phyloP scores from a whole-genome alignment of 2,888 invertebrate genomes.

The Tolmerus cingulatus region DNA sequence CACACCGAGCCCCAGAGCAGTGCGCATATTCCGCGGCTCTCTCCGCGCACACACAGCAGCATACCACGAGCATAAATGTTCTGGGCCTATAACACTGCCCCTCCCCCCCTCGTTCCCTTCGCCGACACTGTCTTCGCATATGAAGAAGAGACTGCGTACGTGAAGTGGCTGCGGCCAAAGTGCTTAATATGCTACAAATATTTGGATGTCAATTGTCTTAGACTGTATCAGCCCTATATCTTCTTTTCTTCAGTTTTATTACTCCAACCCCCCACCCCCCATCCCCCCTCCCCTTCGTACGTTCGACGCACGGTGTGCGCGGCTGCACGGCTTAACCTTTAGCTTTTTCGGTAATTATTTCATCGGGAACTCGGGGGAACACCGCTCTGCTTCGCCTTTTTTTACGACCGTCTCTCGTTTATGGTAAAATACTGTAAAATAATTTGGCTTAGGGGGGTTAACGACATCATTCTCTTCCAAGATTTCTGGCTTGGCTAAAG shows the following conservation, averaged over 20 bases:
- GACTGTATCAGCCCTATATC: background rate
- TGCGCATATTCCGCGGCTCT: background rate
- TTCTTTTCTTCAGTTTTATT: background rate
- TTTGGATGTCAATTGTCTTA: conserved; percentile 37
- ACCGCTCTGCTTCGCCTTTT: background rate
- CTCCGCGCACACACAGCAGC: background rate
- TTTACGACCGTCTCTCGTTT: conserved; percentile 2
- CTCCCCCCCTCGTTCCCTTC: background rate
- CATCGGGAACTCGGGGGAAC: background rate
- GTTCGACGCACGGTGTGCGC: background rate
- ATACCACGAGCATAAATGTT: background rate
- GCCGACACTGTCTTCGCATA: background rate
- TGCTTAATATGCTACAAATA: conserved; percentile 36
- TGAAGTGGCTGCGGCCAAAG: conserved; percentile 20
- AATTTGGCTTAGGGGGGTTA: conserved; percentile 33
- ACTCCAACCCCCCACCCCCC: no score
- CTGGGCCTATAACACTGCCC: background rate
- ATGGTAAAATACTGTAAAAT: conserved; percentile 30
- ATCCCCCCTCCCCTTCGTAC: background rate
- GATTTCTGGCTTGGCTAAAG: background rate
- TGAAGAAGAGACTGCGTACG: background rate
- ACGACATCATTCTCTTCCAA: conserved; percentile 1
- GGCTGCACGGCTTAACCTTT: background rate
- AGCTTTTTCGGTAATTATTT: conserved; percentile 23
- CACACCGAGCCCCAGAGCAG: background rate